Base-by-base conservation (phyloP, 2,888 invertebrate species). In the Tipula unca region DNA sequence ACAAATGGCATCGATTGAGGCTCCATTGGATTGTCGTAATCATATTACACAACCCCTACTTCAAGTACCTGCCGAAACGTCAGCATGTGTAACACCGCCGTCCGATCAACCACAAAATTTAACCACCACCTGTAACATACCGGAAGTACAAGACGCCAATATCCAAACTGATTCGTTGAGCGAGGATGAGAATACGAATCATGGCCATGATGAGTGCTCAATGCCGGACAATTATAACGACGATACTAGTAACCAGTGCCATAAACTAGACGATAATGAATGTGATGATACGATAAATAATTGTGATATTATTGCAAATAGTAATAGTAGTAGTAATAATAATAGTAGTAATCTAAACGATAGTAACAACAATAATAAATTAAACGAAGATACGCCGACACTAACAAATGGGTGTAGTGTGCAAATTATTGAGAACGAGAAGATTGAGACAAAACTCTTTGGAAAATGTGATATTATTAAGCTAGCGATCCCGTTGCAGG, bases 131-230 rank as follows among this genome's bases (percentile, higher is more conserved):
- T 25, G 36, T 36, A 25, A 36, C 20, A 35, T 85, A 1, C 91
- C 93, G 0, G 93, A 93, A 86, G 95, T 95, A n/a, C 96, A 93
- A 89, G 96, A 96, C 88, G 96, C 96, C 0, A 95, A 95, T 85
- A 96, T 96, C 89, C 96, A 96, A 91, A 96, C 96, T 0, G 96
- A 96, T 88, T 94, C 95, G 25, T 93, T 93, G 88, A 95, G 94
- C 87, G 95, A 95, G 86, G 95, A 95, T 87, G 95, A 92, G 86
- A 90, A 92, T 86, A 91, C 91, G 0, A 92, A 85, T 17, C 69
- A 69, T 69, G 87, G 87, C 54, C 86, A 87, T 42, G 87, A 87
- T 82, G 87, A 87, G n/a, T 87, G 86, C 20, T 83, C 87, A 17
- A 85, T 86, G 82, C 35, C 83, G 17, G 85, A 85, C 10, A 42